Evolutionary conservation across 2,888 invertebrate species (phyloP), one percentile per base, ranked within the genome.

Genomic region (Heliconius ismenius): DNA sequence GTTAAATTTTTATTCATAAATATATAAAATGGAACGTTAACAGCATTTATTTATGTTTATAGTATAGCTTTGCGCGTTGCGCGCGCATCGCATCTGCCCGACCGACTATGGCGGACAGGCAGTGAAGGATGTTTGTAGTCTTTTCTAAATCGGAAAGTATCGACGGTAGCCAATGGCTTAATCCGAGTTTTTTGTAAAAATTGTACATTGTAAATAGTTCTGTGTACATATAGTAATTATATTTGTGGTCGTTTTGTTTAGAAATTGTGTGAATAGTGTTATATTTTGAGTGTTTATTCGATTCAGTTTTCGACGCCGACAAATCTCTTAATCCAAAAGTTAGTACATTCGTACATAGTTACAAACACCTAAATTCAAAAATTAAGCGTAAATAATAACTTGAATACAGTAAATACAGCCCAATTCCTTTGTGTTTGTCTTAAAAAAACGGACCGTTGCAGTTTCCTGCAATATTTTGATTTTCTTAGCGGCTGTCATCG

Each of bases 171-270:
- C 95, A 95, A 96, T 96, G 95, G 95, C 95, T 93, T 96, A 95
- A 95, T 92, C 90, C 92, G 92, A 90, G 91, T 92, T 94, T 95
- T 93, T 92, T 95, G 94, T 95, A 94, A 93, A 94, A 95, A 95
- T 94, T 95, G 95, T 95, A 95, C 95, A 95, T 96, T 96, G 96
- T 96, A 96, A 95, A 96, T 96, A 96, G 95, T 95, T 94, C 92
- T 91, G 95, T 96, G 96, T 96, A 96, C 95, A 96, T 96, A 95
- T 95, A 96, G 96, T 95, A 95, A 93, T 95, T 95, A 95, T 95
- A 95, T 95, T 95, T 95, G 93, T 94, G 95, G 92, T 90, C 89
- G 94, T 95, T 95, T 92, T 94, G 95, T 95, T 95, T 92, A 91
- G 90, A 89, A 91, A 89, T 93, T 95, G 94, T 94, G 95, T 95